Evolutionary conservation across 2,797 vertebrate genomes (phyloP).

Genomic region (Erethizon dorsatum): DNA sequence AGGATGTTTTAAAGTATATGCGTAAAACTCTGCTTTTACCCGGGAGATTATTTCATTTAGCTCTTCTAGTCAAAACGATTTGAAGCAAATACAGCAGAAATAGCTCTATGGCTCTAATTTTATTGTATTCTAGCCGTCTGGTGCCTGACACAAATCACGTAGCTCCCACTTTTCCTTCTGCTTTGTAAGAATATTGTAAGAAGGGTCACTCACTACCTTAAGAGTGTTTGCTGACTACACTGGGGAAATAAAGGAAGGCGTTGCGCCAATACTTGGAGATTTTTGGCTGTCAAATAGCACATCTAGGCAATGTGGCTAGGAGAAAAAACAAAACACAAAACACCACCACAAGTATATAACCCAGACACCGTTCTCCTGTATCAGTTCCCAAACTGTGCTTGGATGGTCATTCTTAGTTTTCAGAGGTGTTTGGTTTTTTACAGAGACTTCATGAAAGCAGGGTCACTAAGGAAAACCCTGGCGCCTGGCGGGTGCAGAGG

Average conservation of each 20-base stretch:
- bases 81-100: conserved; percentile 34
- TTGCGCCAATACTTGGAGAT: conserved; percentile 59
- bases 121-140: conserved; percentile 33
- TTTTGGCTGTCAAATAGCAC: conserved; percentile 60
- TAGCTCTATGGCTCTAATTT: conserved; percentile 17
- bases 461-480: conserved; percentile 37
- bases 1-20: conserved; percentile 37
- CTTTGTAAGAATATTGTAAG: not conserved
- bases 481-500: not conserved
- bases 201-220: conserved; percentile 28
- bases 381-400: not conserved
- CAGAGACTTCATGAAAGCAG: conserved; percentile 3
- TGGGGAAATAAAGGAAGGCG: conserved; percentile 36
- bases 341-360: not conserved
- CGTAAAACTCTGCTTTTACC: conserved; percentile 42
- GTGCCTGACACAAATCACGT: not conserved
- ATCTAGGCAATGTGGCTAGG: conserved; percentile 40
- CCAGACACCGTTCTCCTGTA: not conserved
- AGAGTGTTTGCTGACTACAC: not conserved
- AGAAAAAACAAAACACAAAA: not conserved
- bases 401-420: conserved; percentile 11
- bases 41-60: conserved; percentile 44
- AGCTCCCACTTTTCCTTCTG: not conserved
- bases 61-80: conserved; percentile 44
- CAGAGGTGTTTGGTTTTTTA: conserved; percentile 44